Conservation (phyloP, 2,797 vertebrate genomes). For the Fratercula arctica region DNA sequence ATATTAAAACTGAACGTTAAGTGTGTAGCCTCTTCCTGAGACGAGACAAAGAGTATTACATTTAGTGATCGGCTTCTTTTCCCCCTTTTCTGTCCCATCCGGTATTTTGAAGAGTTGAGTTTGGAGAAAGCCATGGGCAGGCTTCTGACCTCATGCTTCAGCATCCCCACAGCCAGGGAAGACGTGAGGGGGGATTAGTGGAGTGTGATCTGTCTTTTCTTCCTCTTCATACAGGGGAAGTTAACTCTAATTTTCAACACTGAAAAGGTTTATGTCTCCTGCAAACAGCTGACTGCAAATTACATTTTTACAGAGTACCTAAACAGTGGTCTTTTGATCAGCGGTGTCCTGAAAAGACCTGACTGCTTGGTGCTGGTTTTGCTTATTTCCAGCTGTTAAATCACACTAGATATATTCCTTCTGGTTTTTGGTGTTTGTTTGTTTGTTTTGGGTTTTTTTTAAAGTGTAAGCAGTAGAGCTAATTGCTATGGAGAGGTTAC, state of each 20-base stretch:
- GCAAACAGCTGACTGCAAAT: neutral
- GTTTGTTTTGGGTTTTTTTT: neutral
- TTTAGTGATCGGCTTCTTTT: neutral
- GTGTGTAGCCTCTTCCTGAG: neutral
- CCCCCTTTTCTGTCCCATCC: neutral
- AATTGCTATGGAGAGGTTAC: neutral
- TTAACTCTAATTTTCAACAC: neutral
- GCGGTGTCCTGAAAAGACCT: constrained; percentile 37
- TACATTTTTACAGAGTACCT: neutral
- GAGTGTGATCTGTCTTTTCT: neutral
- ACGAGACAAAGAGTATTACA: accelerated
- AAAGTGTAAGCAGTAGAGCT: neutral
- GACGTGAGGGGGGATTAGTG: neutral
- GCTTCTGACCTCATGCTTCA: neutral
- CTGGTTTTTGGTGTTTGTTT: neutral
- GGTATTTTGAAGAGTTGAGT: neutral
- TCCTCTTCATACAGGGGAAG: neutral
- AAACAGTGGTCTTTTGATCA: constrained; percentile 5
- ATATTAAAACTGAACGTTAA: neutral
- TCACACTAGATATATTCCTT: neutral
- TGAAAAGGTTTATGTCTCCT: neutral
- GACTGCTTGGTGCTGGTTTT: neutral
- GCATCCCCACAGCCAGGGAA: neutral
- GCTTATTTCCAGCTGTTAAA: constrained; percentile 23
- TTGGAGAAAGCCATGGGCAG: neutral